These are phyloP conservation scores for Knipowitschia caucasica DNA, from an alignment of 2,797 vertebrate genomes.

Conservation along the genomic window DNA sequence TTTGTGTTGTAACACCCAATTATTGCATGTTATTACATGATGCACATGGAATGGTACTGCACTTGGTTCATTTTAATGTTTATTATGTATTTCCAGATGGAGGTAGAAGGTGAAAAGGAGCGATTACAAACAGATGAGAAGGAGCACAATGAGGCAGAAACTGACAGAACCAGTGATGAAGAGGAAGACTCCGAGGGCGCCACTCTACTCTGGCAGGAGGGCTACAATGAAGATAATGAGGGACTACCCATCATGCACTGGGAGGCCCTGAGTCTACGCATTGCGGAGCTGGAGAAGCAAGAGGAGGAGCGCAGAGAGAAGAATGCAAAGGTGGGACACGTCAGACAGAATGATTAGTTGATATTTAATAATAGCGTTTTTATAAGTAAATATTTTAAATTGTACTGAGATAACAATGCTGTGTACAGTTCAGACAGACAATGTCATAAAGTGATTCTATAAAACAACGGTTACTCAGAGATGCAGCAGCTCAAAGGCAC, in stretches of 20 bases:
- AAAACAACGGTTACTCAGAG: no score
- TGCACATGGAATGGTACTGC: no score
- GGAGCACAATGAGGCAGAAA: slow-evolving; percentile 71
- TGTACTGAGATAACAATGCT: no score
- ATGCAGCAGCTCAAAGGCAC: no score
- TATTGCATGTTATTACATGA: no score
- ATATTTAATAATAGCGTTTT: no score
- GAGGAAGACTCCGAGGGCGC: slow-evolving; percentile 64
- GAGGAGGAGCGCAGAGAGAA: slow-evolving; percentile 73
- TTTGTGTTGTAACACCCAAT: no score
- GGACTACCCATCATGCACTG: slow-evolving; percentile 82
- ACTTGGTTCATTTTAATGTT: not conserved
- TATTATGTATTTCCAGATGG: not conserved
- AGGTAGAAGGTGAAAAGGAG: slow-evolving; percentile 76
- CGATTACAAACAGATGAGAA: slow-evolving; percentile 70
- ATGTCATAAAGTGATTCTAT: no score
- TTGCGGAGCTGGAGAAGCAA: slow-evolving; percentile 79
- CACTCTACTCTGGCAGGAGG: slow-evolving; percentile 70
- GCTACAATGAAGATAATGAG: slow-evolving; percentile 63
- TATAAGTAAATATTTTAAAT: no score
- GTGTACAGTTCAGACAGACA: no score
- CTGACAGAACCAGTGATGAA: slow-evolving; percentile 44
- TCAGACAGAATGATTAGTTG: not conserved
- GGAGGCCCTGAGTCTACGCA: slow-evolving; percentile 77
- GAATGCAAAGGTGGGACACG: slow-evolving; percentile 47